Evolutionary conservation across 1,140 invertebrate species (phyloP), one percentile per base, ranked within the genome.

Genomic region (Oryzaephilus surinamensis): DNA sequence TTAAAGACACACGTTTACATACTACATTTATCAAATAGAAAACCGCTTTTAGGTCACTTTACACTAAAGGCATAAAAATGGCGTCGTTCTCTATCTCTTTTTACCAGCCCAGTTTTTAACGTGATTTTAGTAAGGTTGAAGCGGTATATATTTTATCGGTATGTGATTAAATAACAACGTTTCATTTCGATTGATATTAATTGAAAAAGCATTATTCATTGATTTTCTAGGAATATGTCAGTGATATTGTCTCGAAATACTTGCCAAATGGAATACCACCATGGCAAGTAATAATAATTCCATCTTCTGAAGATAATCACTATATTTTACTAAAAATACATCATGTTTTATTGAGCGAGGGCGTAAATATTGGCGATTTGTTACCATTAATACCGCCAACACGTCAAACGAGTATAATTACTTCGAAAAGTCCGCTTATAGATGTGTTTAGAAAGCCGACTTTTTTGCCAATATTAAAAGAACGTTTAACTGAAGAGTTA

Each of bases 261-360:
- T 69, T 86, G 17, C 73, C 79, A 3, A 59, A 58, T 3, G 72
- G 74, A 24, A 61, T 74, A 18, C 75, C 84, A 1, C 83, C 83
- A 1, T 88, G 84, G 84, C 83, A 87, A 54, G 73, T 85, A n/a
- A 74, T 78, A 15, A 61, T 85, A 1, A 80, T 86, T 45, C 80
- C 78, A 10, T 70, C 63, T 44, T 57, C 64, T 1, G 71, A 76
- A 31, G 70, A 78, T 30, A 70, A 70, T 35, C 82, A 79, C 50
- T 79, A 79, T 46, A 70, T 84, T n/a, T 51, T 88, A 6, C 66
- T 85, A 2, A 68, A 83, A 35, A 71, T 83, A 0, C 84, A 88
- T 52, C 84, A 87, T 51, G 56, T 87, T 11, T 66, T 86, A 3
- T 62, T 86, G 3, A 68, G 68, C 27, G 77, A 77, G 5, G 73